These are phyloP conservation scores for Oreohelix idahoensis DNA, from an alignment of 1,140 invertebrate genomes.

Conservation along the genomic window DNA sequence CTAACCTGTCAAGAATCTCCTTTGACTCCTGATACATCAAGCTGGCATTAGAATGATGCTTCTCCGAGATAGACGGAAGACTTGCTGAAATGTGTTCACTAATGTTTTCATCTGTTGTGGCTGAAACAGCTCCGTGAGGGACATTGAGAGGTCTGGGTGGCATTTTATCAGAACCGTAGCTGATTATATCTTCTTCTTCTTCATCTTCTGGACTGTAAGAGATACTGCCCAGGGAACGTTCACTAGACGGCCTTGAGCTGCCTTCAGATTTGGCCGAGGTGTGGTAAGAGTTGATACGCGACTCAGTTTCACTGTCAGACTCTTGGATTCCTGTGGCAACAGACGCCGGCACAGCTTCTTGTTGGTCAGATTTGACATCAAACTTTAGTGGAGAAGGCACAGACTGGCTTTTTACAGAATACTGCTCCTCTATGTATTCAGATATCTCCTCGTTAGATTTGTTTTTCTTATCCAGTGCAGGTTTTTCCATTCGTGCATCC, in stretches of 20 bases:
- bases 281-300: constrained; percentile 42
- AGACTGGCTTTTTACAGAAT: constrained; percentile 29
- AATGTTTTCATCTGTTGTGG: constrained; percentile 53
- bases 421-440: constrained; percentile 51
- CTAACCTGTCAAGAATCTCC: constrained; percentile 24
- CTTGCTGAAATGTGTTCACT: constrained; percentile 54
- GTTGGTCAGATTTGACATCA: constrained; percentile 24
- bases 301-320: constrained; percentile 55
- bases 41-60: background rate
- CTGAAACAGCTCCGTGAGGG: background rate
- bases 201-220: constrained; percentile 42
- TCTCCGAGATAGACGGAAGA: constrained; percentile 52
- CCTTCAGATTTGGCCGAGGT: constrained; percentile 41
- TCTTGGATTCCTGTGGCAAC: constrained; percentile 43
- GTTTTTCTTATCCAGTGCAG: background rate
- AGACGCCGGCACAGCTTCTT: background rate
- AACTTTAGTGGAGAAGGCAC: constrained; percentile 24
- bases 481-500: constrained; percentile 44
- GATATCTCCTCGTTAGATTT: constrained; percentile 42
- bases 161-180: constrained; percentile 44
- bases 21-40: background rate
- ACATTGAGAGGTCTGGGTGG: constrained; percentile 17
- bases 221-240: constrained; percentile 43
- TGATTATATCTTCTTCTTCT: constrained; percentile 46
- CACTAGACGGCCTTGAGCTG: constrained; percentile 61